Evolutionary conservation across 2,113 vertebrate species (phyloP).

Genomic region (Plectropomus leopardus): DNA sequence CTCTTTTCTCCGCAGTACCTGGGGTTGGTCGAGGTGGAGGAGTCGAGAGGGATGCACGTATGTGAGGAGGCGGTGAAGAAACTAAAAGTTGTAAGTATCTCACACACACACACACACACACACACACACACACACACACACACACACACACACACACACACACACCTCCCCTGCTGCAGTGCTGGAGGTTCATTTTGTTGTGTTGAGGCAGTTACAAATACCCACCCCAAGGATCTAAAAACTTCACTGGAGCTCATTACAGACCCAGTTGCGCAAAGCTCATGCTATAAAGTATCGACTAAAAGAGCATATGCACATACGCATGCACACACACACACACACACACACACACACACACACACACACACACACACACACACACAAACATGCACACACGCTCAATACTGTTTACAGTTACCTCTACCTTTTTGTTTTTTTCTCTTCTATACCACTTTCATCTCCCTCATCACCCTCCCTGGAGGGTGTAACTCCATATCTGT

Average conservation of each 20-base stretch:
- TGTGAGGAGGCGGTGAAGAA: constrained; percentile 96
- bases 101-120: constrained; percentile 14
- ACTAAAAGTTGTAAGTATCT: constrained; percentile 89
- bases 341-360: constrained; percentile 21
- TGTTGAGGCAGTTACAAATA: constrained; percentile 14
- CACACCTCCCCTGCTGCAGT: constrained; percentile 18
- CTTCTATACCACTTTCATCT: constrained; percentile 24
- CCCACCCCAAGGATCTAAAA: constrained; percentile 21
- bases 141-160: constrained; percentile 23
- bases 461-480: not conserved
- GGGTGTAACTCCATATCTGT: constrained; percentile 19
- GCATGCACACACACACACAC: constrained; percentile 2
- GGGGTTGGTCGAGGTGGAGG: constrained; percentile 93
- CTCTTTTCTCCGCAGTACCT: constrained; percentile 85
- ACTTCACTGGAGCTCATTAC: constrained; percentile 46
- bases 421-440: constrained; percentile 32
- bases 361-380: constrained; percentile 15
- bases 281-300: constrained; percentile 18
- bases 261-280: not conserved
- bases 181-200: constrained; percentile 19
- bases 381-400: constrained; percentile 14
- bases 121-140: constrained; percentile 1
- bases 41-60: constrained; percentile 95
- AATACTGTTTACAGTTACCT: constrained; percentile 14
- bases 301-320: too few species aligned